A percentile compares a stretch with the other conserved stretches of the same genome.
phyloP scores from a whole-genome alignment of 2,888 invertebrate genomes.

The Lithosia quadra region DNA sequence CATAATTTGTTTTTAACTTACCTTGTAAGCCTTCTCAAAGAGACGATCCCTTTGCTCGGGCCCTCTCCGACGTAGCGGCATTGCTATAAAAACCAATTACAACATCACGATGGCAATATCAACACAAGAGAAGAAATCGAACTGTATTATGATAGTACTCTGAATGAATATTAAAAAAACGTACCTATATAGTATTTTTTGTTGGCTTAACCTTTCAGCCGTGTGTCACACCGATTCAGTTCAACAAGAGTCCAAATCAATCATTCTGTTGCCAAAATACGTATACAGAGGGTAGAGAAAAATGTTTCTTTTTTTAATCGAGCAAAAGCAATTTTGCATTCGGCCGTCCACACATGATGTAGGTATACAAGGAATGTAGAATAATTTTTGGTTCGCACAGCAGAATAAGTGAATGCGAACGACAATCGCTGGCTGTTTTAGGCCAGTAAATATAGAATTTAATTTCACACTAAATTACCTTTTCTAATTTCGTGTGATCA shows the following conservation, averaged over 20 bases:
- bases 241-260: constrained; percentile 60
- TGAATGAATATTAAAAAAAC: no score
- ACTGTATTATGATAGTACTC: no score
- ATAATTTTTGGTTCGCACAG: constrained; percentile 27
- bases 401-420: neutral
- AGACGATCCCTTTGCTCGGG: no score
- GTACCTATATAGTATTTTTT: neutral
- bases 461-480: no score
- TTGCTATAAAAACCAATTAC: no score
- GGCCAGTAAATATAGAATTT: no score
- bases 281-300: constrained; percentile 34
- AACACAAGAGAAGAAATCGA: no score
- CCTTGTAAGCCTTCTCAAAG: no score
- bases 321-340: constrained; percentile 63
- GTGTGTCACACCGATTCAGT: constrained; percentile 46
- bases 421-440: constrained; percentile 22
- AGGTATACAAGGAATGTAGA: constrained; percentile 8
- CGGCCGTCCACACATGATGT: constrained; percentile 46
- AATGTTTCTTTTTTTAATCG: constrained; percentile 43
- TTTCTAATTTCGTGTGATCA: no score
- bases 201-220: neutral
- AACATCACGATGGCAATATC: no score
- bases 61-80: no score
- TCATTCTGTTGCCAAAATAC: constrained; percentile 62
- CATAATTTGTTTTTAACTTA: no score